Percentiles rank a stretch among this genome's conserved stretches.
Conservation (phyloP, 2,888 invertebrate genomes). For the Suillia variegata region DNA sequence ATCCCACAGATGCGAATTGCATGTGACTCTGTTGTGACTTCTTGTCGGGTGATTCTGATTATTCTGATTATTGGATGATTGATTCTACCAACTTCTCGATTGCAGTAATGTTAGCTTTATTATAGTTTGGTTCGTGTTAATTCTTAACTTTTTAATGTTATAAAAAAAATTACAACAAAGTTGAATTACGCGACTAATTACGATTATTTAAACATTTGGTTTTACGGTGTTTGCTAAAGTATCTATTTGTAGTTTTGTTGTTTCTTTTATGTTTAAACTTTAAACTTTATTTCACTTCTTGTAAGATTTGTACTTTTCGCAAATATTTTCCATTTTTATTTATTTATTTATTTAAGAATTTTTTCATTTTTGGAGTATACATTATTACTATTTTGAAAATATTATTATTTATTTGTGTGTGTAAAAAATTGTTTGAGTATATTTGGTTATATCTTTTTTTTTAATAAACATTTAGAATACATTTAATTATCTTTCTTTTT, state of each 20-base stretch:
- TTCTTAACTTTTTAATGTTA: too few relatives aligned
- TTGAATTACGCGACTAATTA: too few relatives aligned
- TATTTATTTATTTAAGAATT: not conserved
- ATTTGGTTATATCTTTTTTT: not conserved
- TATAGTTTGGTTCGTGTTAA: too few relatives aligned
- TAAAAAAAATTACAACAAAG: too few relatives aligned
- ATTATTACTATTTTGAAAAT: conserved; percentile 2
- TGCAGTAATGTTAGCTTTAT: too few relatives aligned
- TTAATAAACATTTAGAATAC: conserved; percentile 1
- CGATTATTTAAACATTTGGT: too few relatives aligned
- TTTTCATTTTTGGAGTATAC: not conserved
- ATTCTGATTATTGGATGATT: too few relatives aligned
- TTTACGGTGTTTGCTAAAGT: conserved; percentile 16
- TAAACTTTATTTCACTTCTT: not conserved
- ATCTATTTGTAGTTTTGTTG: conserved; percentile 35
- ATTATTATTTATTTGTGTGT: conserved; percentile 4
- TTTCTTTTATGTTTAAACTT: conserved; percentile 39
- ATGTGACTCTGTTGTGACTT: too few relatives aligned
- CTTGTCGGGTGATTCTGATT: too few relatives aligned
- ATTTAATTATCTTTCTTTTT: not conserved
- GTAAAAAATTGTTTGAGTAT: not conserved
- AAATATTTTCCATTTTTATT: conserved; percentile 41
- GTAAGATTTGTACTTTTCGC: conserved; percentile 56
- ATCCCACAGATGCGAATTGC: too few relatives aligned
- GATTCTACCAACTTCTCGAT: too few relatives aligned